A percentile compares a stretch with the other conserved stretches of the same genome.
These are phyloP conservation scores for Schrankia costaestrigalis DNA, from an alignment of 2,888 invertebrate genomes.

Conservation along the genomic window DNA sequence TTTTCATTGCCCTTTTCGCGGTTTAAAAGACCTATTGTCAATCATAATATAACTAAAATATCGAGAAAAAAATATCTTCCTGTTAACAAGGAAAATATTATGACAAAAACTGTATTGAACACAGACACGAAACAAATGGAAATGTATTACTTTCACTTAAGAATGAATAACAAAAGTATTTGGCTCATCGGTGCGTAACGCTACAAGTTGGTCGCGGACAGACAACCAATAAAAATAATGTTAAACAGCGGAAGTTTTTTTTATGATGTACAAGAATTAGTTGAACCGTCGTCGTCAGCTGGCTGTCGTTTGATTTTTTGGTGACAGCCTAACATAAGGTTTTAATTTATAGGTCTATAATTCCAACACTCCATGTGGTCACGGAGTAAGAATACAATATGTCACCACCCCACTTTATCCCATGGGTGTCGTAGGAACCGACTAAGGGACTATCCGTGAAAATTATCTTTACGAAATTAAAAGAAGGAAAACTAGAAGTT, in stretches of 20 bases:
- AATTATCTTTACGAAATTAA: too few relatives aligned
- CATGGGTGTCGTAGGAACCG: too few relatives aligned
- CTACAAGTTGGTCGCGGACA: conserved; percentile 15
- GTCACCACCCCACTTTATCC: too few relatives aligned
- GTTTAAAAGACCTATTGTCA: too few relatives aligned
- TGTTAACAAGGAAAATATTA: conserved; percentile 40
- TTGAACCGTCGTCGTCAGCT: conserved; percentile 15
- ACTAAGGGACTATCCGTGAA: too few relatives aligned
- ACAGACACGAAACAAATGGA: conserved; percentile 60
- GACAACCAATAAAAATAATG: conserved; percentile 40
- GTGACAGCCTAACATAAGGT: too few relatives aligned
- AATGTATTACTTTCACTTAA: conserved; percentile 72
- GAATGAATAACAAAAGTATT: conserved; percentile 59
- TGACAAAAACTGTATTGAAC: conserved; percentile 41
- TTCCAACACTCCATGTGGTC: too few relatives aligned
- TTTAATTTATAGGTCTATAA: too few relatives aligned
- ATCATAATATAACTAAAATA: too few relatives aligned
- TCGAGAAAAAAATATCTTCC: conserved; percentile 24
- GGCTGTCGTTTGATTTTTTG: conserved; percentile 3
- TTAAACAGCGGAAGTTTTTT: conserved; percentile 35
- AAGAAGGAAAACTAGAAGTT: too few relatives aligned
- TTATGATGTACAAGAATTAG: conserved; percentile 21
- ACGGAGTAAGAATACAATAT: too few relatives aligned
- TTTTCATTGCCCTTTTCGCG: too few relatives aligned
- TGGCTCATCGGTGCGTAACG: conserved; percentile 46